Evolutionary conservation across 2,888 invertebrate species (phyloP).

Genomic region (Melinopterus prodromus): DNA sequence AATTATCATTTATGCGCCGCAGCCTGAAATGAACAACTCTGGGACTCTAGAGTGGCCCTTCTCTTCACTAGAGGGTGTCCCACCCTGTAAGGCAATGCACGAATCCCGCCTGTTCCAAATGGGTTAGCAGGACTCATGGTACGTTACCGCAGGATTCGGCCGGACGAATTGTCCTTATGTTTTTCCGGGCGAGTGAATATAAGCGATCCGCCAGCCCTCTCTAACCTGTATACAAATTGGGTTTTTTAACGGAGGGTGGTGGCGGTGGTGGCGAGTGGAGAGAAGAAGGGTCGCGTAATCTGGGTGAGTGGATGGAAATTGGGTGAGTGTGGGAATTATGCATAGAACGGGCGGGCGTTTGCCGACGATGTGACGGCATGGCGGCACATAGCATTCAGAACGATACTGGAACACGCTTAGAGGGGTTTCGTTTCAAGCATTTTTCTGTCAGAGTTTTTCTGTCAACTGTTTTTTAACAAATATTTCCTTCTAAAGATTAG

Average conservation of each 20-base stretch:
- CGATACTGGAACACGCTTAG: neutral
- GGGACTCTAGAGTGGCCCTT: neutral
- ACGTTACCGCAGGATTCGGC: neutral
- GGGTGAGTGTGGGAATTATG: constrained; percentile 19
- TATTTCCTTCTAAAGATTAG: no score
- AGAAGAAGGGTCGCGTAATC: constrained; percentile 16
- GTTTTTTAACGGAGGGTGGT: constrained; percentile 14
- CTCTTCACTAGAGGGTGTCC: neutral
- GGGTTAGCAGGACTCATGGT: neutral
- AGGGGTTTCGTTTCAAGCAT: neutral
- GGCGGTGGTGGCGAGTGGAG: neutral
- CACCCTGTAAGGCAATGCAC: neutral
- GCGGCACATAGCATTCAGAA: neutral
- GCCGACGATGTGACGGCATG: neutral
- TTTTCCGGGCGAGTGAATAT: constrained; percentile 4
- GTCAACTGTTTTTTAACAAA: no score
- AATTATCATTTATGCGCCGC: neutral
- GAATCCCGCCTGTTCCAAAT: neutral
- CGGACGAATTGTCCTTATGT: neutral
- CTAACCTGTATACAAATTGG: constrained; percentile 28
- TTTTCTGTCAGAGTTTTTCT: no score
- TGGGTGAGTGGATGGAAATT: constrained; percentile 15
- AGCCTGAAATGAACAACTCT: neutral
- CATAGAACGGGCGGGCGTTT: neutral
- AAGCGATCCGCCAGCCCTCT: neutral